Evolutionary conservation across 2,888 invertebrate species (phyloP), one percentile per base, ranked within the genome.

Genomic region (Phyllotreta cruciferae): DNA sequence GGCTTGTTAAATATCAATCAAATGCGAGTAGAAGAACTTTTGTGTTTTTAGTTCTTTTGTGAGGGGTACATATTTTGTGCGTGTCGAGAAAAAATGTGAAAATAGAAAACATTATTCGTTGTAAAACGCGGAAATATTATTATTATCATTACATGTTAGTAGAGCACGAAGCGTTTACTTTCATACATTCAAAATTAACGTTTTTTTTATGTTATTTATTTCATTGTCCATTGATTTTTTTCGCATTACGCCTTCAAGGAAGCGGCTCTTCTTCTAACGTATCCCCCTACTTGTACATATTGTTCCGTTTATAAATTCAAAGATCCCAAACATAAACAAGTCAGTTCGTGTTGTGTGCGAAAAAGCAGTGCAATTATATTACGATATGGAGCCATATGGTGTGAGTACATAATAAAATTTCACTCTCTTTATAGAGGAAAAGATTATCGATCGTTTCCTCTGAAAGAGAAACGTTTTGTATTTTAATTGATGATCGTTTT

Each of bases 171-270:
- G n/a, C 9, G 11, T 10, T 10, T 41, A 41, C 41, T 41, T 41
- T 10, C 41, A 41, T 3, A 41, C 41, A 41, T 41, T 38, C 11
- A 52, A 52, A 52, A 52, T 36, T n/a, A 35, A 38, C 13, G 38
- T 52, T 24, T 24, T 54, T 52, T 42, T 13, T 47, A 13, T 13
- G 7, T 47, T 9, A 11, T 47, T 9, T 47, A 11, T 47, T 41
- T 53, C n/a, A 37, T 53, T 53, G 41, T 54, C 54, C 54, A 54
- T 41, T 49, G 49, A 35, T 11, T 49, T 49, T 10, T 49, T 49
- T 49, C 11, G 24, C 24, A 49, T 49, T 49, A 49, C 36, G 36
- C 49, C 49, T 36, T 49, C 36, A 10, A 49, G 49, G 49, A 49
- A 49, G 49, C 36, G 11, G 10, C n/a, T 49, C 10, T 49, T 49